Evolutionary conservation across 2,888 invertebrate species (phyloP).

Genomic region (Leptinotarsa juncta): DNA sequence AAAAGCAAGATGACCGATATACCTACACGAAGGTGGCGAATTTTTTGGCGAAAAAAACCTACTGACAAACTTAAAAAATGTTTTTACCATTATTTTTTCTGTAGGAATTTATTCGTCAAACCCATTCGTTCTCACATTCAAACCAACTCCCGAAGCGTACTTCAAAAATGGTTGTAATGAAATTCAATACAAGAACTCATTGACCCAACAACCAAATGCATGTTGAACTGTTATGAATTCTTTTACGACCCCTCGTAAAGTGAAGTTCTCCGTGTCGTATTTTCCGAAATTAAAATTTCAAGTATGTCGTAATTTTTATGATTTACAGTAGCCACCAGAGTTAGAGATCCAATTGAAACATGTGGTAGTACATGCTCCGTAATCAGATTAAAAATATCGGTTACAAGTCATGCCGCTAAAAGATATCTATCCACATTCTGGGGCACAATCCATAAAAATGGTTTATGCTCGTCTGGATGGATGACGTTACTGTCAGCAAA

Average conservation of each 20-base stretch:
- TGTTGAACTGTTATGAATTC: background rate
- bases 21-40: too few species aligned
- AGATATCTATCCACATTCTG: background rate
- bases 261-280: background rate
- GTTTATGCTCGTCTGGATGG: constrained; percentile 15
- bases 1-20: too few species aligned
- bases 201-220: background rate
- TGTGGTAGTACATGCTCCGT: background rate
- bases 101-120: too few species aligned
- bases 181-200: background rate
- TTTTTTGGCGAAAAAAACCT: too few species aligned
- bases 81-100: too few species aligned
- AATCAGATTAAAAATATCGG: background rate
- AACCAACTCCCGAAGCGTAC: too few species aligned
- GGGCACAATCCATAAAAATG: background rate
- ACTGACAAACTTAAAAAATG: too few species aligned
- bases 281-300: constrained; percentile 10
- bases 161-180: background rate
- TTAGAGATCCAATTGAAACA: constrained; percentile 6
- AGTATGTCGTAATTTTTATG: constrained; percentile 13
- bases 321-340: constrained; percentile 2
- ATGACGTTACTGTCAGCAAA: constrained; percentile 29
- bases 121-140: too few species aligned
- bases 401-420: background rate
- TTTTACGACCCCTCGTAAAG: background rate